Base-by-base conservation (phyloP, 2,888 invertebrate genomes). In the Temnothorax unifasciatus region DNA sequence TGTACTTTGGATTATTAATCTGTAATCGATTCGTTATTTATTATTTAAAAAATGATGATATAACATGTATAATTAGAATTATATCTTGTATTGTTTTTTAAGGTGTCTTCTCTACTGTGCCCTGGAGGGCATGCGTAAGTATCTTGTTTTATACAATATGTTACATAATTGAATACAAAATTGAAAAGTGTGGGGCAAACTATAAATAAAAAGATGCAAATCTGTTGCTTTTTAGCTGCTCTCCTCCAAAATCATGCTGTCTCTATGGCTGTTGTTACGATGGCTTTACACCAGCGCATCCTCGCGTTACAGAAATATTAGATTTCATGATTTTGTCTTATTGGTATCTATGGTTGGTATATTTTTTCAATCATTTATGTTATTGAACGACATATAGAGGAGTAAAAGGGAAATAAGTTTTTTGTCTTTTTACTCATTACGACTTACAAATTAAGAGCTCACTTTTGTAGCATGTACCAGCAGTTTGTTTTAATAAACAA, bases 161-260 rank as follows among this genome's bases (percentile, higher is more conserved):
- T 57, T 21, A 29, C 3, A 44, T 18, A n/a, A 5, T 13, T 44
- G 9, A 21, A 25, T 73, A 25, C 15, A 25, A 25, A 52, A 52
- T 4, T 21, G 9, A 34, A 2, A 47, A 44, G 47, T 59, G 5
- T 77, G 0, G 9, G 6, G 44, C 2, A 13, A 44, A 64, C 44
- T 15, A 3, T 83, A 38, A 38, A 47, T n/a, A 64, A 52, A 41
- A 9, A 57, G 38, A 79, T n/a, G n/a, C 13, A 41, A 21, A 68
- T 54, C 68, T 84, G 52, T 50, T 13, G 25, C 41, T 79, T 90
- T 89, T 18, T 83, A 94, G 96, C 89, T 98, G 98, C 94, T 96
- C 97, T 86, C 96, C 97, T 90, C 97, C 97, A 88, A 97, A 97
- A 95, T 96, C 97, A 94, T 98, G 98, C 95, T 98, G 98, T 95